Base-by-base conservation (phyloP, 2,888 invertebrate genomes). In the Fabriciana adippe region DNA sequence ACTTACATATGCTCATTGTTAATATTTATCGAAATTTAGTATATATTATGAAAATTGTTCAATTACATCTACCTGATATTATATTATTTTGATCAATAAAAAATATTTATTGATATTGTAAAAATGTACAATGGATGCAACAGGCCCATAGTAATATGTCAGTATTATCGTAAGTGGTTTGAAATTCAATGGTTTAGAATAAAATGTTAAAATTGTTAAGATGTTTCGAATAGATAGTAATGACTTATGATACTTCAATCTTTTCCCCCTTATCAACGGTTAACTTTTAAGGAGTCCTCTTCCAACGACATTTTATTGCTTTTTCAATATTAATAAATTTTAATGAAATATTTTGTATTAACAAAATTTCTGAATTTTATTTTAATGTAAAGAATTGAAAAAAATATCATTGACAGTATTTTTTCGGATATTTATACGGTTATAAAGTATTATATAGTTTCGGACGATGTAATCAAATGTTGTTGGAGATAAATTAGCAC, bases 111-210 rank as follows among this genome's bases (percentile, higher is more conserved):
- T 51, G 3, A 3, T 51, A 15, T 16, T 55, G 55, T 50, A 41
- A 35, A 51, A 61, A 15, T 15, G 16, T 18, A 48, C 41, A 61
- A 53, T 15, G 5, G 66, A 41, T 48, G n/a, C 35, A 48, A 61
- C 55, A 26, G 56, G 56, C 74, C 73, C 67, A 70, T 76, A 76
- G 71, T 77, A 78, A 80, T 78, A 81, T 79, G 73, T 81, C 88
- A 90, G 86, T 90, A 89, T 89, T 89, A 87, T 80, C 85, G 83
- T 81, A 81, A 78, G 79, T 71, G 68, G 77, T 81, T 80, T 83
- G 56, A 68, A 69, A 72, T 66, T 73, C 69, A 68, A 54, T 71
- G 68, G 63, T 73, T 73, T 71, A 73, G 68, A 61, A 47, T 70
- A 67, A 78, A 80, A 76, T 74, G 82, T 87, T 88, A 84, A 81